Conservation (phyloP, 2,797 vertebrate genomes). For the Pangasius larnaudii region DNA sequence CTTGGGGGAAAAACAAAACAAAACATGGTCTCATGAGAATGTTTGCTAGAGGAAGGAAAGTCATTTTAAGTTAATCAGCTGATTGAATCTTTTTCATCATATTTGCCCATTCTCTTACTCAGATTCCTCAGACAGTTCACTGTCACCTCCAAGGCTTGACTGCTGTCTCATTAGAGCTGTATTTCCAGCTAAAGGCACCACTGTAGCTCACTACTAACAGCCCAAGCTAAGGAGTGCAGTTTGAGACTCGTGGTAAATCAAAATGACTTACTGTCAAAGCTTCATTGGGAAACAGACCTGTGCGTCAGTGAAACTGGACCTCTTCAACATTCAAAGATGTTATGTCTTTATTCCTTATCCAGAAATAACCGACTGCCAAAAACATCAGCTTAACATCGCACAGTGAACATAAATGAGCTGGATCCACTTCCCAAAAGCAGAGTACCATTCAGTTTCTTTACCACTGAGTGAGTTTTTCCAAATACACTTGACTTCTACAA, state of each 20-base stretch:
- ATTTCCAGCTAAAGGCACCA: not conserved
- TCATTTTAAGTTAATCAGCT: not conserved
- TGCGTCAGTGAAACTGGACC: not conserved
- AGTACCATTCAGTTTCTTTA: not conserved
- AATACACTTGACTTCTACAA: not conserved
- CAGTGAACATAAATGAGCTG: not conserved
- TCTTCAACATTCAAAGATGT: conserved; percentile 23
- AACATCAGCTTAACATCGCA: not conserved
- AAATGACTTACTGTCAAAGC: not conserved
- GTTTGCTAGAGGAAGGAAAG: not conserved
- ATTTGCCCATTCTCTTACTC: not conserved
- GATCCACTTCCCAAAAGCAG: not conserved
- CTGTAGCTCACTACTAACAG: not conserved
- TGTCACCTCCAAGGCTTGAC: not conserved
- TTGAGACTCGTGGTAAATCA: not conserved
- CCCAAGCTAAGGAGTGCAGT: not conserved
- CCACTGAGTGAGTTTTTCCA: too few species aligned
- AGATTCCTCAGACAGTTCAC: not conserved
- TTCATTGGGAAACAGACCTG: not conserved
- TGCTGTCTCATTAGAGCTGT: not conserved
- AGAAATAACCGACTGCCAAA: not conserved
- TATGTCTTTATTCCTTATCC: not conserved
- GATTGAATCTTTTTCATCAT: not conserved
- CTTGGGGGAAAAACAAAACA: not conserved
- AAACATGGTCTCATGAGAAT: not conserved